Conservation (phyloP, 2,888 invertebrate species). For the Arctia plantaginis region DNA sequence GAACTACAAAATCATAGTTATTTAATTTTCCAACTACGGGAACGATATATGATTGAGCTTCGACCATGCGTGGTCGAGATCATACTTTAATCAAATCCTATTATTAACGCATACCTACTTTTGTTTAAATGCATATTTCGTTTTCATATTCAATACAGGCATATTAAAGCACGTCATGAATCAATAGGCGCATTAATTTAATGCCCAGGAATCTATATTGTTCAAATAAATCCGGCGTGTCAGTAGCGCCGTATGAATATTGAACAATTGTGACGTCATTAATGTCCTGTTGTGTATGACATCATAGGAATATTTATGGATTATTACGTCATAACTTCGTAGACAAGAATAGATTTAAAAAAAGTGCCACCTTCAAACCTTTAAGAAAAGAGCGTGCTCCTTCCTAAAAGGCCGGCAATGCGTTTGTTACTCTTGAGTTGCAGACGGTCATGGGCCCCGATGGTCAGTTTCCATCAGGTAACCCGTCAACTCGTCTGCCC, state of each 20-base stretch:
- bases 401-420: no score
- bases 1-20: no score
- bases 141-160: slow-evolving; percentile 3
- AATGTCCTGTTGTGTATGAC: slow-evolving; percentile 33
- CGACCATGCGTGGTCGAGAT: no score
- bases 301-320: slow-evolving; percentile 35
- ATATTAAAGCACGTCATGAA: background rate
- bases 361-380: no score
- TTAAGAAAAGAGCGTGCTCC: no score
- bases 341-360: slow-evolving; percentile 4
- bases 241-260: slow-evolving; percentile 1
- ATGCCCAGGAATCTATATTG: background rate
- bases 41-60: no score
- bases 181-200: slow-evolving; percentile 3
- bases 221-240: slow-evolving; percentile 8
- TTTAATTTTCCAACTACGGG: no score
- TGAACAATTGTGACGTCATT: slow-evolving; percentile 11
- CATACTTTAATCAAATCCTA: no score
- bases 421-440: no score
- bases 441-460: no score
- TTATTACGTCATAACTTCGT: slow-evolving; percentile 8
- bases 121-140: background rate
- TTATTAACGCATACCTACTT: background rate
- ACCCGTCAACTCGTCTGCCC: no score
- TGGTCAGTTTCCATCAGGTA: no score